Percentiles rank a stretch among this genome's conserved stretches.
These are phyloP conservation scores for Rhynchomys soricoides DNA, from an alignment of 2,113 vertebrate genomes.

Conservation along the genomic window DNA sequence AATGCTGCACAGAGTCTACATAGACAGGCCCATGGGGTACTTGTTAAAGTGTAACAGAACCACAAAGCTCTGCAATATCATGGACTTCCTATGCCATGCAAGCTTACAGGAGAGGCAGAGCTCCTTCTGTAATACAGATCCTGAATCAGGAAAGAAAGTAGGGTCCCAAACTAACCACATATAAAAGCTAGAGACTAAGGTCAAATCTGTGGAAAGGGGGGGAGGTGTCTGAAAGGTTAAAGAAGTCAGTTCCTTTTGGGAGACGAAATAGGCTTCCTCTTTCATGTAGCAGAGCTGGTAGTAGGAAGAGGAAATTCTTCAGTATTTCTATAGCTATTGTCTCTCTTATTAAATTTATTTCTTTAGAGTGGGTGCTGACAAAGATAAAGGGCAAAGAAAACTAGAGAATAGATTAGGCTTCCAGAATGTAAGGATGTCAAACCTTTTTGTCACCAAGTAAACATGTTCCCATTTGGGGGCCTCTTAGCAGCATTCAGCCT, in stretches of 20 bases:
- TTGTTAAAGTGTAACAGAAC: not conserved
- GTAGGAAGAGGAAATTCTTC: not conserved
- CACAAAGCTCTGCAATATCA: not conserved
- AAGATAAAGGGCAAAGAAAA: not conserved
- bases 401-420: not conserved
- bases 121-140: not conserved
- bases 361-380: not conserved
- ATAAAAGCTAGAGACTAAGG: not conserved
- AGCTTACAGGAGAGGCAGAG: not conserved
- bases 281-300: not conserved
- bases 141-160: not conserved
- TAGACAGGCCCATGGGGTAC: not conserved
- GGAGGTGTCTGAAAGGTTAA: not conserved
- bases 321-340: not conserved
- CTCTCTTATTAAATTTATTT: not conserved
- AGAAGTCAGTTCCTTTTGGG: not conserved
- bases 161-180: not conserved
- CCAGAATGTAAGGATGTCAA: not conserved
- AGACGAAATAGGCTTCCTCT: not conserved
- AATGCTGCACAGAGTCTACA: not conserved
- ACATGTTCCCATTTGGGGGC: not conserved
- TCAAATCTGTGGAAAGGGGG: not conserved
- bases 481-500: not conserved
- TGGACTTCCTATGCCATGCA: not conserved
- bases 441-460: not conserved